These are phyloP conservation scores for Brachionus calyciflorus DNA, from an alignment of 1,140 invertebrate genomes.

Conservation along the genomic window DNA sequence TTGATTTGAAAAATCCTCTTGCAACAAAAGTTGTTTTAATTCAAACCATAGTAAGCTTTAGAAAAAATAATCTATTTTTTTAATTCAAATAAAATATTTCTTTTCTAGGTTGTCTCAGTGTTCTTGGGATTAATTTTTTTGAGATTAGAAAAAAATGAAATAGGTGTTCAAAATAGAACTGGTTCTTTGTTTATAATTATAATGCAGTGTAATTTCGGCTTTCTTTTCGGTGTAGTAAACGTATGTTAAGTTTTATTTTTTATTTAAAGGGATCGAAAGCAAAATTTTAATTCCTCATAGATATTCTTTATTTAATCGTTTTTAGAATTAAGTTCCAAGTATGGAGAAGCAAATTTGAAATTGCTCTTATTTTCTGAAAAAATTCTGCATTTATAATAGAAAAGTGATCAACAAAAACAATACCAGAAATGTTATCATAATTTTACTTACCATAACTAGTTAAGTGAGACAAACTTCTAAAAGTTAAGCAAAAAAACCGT, in stretches of 20 bases:
- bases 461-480: no score
- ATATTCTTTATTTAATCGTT: no score
- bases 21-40: conserved; percentile 12
- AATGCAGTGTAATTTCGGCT: conserved; percentile 71
- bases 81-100: neutral
- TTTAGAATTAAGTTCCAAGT: no score
- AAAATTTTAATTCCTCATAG: no score
- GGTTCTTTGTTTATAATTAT: conserved; percentile 86
- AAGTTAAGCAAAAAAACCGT: no score
- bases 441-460: no score
- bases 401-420: no score
- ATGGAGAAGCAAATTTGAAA: no score
- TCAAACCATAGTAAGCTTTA: conserved; percentile 21
- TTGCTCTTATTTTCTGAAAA: no score
- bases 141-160: conserved; percentile 75
- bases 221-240: conserved; percentile 56
- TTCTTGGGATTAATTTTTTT: conserved; percentile 85
- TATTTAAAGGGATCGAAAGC: no score
- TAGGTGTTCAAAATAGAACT: conserved; percentile 91
- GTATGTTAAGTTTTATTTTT: neutral
- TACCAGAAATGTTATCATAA: no score
- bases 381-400: no score
- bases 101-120: conserved; percentile 69
- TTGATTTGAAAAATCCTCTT: conserved; percentile 15
- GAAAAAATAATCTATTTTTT: conserved; percentile 25